Evolutionary conservation across 1,140 invertebrate genomes (phyloP).

Genomic region (Heliconius nattereri): DNA sequence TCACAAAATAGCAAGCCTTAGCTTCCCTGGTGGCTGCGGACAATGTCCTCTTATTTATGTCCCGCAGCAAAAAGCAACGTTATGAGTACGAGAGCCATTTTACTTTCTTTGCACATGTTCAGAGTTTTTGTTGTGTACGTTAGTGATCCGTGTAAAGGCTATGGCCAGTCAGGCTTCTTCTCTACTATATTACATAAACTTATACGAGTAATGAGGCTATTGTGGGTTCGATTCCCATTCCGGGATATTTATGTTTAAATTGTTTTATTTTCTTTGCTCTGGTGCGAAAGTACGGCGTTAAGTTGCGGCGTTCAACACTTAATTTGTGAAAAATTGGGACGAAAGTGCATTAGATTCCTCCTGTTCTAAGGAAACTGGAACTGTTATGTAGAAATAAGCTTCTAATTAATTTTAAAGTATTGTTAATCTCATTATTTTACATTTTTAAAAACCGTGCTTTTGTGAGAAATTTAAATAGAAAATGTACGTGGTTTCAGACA

Average conservation of each 20-base stretch:
- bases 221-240: too few relatives aligned
- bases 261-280: too few relatives aligned
- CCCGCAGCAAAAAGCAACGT: slow-evolving; percentile 53
- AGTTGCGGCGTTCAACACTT: too few relatives aligned
- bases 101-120: slow-evolving; percentile 32
- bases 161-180: neutral
- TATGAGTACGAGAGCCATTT: slow-evolving; percentile 56
- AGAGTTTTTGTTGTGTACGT: slow-evolving; percentile 30
- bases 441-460: neutral
- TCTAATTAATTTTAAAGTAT: too few relatives aligned
- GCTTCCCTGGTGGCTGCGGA: slow-evolving; percentile 41
- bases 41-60: slow-evolving; percentile 58
- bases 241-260: too few relatives aligned
- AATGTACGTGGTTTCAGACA: neutral
- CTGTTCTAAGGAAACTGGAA: too few relatives aligned
- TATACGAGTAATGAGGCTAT: neutral
- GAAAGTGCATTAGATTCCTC: too few relatives aligned
- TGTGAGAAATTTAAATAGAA: neutral
- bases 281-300: too few relatives aligned
- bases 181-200: neutral
- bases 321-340: too few relatives aligned
- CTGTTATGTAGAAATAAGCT: too few relatives aligned
- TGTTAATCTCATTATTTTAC: neutral
- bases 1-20: neutral
- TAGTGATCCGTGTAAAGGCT: slow-evolving; percentile 35